Conservation (phyloP, 2,113 vertebrate genomes). For the Microcebus griseorufus region DNA sequence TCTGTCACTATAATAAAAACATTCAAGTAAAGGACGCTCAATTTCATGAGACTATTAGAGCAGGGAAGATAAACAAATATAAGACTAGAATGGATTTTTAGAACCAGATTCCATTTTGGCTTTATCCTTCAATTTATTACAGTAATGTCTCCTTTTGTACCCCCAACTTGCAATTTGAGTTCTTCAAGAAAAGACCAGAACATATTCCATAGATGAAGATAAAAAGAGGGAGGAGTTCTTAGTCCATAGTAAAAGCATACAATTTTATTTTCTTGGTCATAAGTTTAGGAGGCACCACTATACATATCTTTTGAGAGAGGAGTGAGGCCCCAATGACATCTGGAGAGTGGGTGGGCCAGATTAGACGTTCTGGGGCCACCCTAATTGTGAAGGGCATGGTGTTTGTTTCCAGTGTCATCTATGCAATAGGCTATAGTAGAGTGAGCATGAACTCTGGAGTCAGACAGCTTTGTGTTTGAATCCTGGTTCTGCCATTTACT, state of each 20-base stretch:
- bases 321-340: neutral
- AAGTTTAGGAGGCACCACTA: neutral
- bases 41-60: neutral
- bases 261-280: slow-evolving; percentile 24
- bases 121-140: neutral
- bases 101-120: neutral
- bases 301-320: neutral
- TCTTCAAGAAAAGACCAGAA: slow-evolving; percentile 22
- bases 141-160: neutral
- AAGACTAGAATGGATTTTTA: slow-evolving; percentile 27
- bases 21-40: slow-evolving; percentile 10
- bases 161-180: neutral
- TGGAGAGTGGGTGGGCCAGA: neutral
- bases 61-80: neutral
- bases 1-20: slow-evolving; percentile 29
- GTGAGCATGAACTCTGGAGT: neutral
- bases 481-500: neutral
- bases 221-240: neutral
- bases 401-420: neutral
- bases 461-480: neutral
- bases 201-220: neutral
- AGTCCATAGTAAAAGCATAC: neutral
- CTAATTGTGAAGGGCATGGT: neutral
- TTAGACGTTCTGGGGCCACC: neutral
- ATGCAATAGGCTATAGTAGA: neutral